Conservation (phyloP, 2,797 vertebrate genomes). For the Manis javanica region DNA sequence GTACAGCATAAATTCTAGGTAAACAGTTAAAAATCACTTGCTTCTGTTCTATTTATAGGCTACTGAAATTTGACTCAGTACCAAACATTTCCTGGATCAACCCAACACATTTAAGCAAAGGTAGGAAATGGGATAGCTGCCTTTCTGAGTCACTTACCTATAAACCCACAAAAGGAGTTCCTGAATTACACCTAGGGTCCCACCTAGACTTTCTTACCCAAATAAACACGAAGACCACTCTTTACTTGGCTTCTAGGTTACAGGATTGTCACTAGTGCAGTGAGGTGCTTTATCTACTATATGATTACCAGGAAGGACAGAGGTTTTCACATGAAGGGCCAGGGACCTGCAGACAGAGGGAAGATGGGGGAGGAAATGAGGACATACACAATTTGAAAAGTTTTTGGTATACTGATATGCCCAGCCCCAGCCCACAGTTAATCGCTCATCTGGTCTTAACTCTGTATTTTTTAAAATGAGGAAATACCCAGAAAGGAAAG, state of each 20-base stretch:
- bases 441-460: background rate
- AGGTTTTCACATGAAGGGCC: background rate
- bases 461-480: constrained; percentile 53
- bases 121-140: constrained; percentile 22
- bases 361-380: background rate
- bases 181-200: background rate
- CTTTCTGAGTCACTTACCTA: background rate
- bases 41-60: background rate
- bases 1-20: constrained; percentile 7
- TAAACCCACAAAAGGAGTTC: background rate
- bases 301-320: background rate
- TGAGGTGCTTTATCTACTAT: background rate
- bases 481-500: background rate
- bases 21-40: background rate
- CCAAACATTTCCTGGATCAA: constrained; percentile 16
- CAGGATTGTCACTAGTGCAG: background rate
- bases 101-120: background rate
- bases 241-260: background rate
- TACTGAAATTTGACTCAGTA: constrained; percentile 47
- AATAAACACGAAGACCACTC: background rate
- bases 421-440: background rate
- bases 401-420: background rate
- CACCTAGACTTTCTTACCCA: background rate
- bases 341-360: background rate
- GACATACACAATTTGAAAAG: background rate